Evolutionary conservation across 1,140 invertebrate genomes (phyloP).

Genomic region (Berghia stephanieae): DNA sequence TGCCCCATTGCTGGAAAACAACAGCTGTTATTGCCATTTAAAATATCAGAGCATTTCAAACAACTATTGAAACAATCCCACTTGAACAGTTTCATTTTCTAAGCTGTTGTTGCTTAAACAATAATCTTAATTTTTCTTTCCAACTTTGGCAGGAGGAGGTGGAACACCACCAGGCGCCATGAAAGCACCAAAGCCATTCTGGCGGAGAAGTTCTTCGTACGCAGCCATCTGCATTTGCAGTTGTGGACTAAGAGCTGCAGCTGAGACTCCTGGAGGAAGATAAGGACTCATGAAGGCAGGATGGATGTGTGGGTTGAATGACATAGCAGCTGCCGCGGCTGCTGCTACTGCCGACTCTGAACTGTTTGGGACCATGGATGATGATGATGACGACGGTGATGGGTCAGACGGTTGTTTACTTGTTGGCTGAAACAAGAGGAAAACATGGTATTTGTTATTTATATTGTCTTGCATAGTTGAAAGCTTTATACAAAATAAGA

Average conservation of each 20-base stretch:
- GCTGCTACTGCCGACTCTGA: conserved; percentile 22
- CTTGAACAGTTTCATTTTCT: neutral
- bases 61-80: neutral
- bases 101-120: neutral
- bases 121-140: conserved; percentile 16
- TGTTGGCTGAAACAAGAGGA: neutral
- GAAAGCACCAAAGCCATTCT: conserved; percentile 33
- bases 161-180: neutral
- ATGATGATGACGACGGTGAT: neutral
- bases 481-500: neutral
- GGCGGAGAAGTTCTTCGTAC: conserved; percentile 31
- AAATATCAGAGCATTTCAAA: neutral
- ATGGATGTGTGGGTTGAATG: conserved; percentile 25
- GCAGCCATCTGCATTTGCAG: conserved; percentile 30
- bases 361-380: neutral
- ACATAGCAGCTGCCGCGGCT: neutral
- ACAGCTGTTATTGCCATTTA: neutral
- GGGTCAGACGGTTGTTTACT: neutral
- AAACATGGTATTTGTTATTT: neutral
- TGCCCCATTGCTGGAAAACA: neutral
- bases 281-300: conserved; percentile 35
- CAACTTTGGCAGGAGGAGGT: conserved; percentile 3
- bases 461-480: neutral
- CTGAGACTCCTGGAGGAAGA: neutral
- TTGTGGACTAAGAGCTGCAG: neutral